phyloP scores from a whole-genome alignment of 2,797 vertebrate species.

The Simalia tracyae region DNA sequence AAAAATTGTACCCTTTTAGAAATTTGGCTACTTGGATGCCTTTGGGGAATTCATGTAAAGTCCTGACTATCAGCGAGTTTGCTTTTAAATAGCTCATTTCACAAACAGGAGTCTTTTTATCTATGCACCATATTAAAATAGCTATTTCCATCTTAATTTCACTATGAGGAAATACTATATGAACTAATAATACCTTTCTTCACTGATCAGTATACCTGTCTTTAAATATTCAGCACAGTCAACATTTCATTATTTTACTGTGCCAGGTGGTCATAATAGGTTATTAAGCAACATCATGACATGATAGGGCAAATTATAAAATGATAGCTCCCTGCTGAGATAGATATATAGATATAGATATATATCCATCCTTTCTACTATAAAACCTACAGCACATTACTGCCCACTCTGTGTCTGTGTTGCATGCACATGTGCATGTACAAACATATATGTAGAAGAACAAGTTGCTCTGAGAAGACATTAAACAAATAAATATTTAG shows the following conservation, averaged over 20 bases:
- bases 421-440: not conserved
- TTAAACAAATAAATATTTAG: not conserved
- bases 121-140: slow-evolving; percentile 24
- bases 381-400: slow-evolving; percentile 13
- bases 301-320: slow-evolving; percentile 49
- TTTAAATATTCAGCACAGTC: slow-evolving; percentile 59
- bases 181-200: slow-evolving; percentile 44
- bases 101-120: not conserved
- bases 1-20: not conserved
- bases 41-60: slow-evolving; percentile 19
- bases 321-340: slow-evolving; percentile 32
- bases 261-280: slow-evolving; percentile 55
- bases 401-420: not conserved
- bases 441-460: not conserved
- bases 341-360: not conserved
- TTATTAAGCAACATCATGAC: slow-evolving; percentile 55
- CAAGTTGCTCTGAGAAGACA: not conserved
- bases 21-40: not conserved
- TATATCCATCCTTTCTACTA: slow-evolving; percentile 4
- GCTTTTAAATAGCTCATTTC: slow-evolving; percentile 1
- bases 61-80: not conserved
- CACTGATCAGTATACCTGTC: slow-evolving; percentile 32
- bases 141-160: slow-evolving; percentile 44
- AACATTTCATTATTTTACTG: slow-evolving; percentile 57
- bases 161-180: slow-evolving; percentile 32